These are phyloP conservation scores for Nipponia nippon DNA, from an alignment of 2,113 vertebrate species.

Conservation along the genomic window DNA sequence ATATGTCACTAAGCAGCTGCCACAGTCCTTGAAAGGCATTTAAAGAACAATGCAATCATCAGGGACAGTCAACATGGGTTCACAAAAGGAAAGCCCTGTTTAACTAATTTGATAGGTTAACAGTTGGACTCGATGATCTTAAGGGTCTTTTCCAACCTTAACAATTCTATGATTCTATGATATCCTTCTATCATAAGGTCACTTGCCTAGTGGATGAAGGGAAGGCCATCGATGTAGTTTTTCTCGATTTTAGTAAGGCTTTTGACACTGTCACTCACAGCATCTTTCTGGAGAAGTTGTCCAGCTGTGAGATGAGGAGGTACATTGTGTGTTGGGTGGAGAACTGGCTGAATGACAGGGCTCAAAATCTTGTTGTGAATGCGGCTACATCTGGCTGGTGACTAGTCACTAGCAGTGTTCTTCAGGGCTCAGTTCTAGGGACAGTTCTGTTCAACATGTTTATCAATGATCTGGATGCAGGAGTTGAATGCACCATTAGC, in stretches of 20 bases:
- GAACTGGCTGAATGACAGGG: neutral
- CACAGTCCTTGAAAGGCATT: neutral
- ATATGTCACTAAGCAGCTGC: neutral
- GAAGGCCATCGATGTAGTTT: neutral
- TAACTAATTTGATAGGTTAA: neutral
- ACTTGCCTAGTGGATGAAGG: neutral
- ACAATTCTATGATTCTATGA: too few species aligned
- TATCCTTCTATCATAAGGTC: neutral
- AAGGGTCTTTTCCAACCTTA: too few species aligned
- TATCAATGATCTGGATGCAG: neutral
- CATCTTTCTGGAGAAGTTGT: neutral
- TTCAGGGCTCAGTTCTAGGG: neutral
- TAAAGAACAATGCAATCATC: neutral
- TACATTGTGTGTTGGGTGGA: neutral
- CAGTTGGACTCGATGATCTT: too few species aligned
- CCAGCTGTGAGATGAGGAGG: neutral
- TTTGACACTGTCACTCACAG: neutral
- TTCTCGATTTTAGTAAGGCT: neutral
- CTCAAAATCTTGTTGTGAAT: neutral
- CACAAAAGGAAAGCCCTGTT: neutral
- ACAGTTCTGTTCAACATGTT: neutral
- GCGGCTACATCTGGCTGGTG: neutral
- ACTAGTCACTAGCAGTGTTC: neutral
- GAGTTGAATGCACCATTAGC: neutral
- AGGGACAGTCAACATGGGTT: neutral